phyloP scores from a whole-genome alignment of 1,140 invertebrate species.

The Heliconius himera region DNA sequence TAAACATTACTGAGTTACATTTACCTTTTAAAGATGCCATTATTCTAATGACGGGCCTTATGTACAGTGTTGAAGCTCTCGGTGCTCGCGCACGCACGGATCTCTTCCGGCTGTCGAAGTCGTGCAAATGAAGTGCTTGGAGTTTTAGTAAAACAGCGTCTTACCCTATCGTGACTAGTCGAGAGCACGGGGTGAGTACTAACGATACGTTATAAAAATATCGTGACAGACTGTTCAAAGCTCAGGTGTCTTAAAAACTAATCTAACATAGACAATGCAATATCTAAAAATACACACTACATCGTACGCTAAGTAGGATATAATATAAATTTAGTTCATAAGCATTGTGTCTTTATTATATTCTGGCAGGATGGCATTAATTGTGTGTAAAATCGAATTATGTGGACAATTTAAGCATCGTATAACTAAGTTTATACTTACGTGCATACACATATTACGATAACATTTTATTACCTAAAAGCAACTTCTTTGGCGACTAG shows the following conservation, averaged over 20 bases:
- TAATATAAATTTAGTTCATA: conserved; percentile 76
- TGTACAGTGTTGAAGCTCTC: conserved; percentile 58
- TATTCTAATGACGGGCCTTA: conserved; percentile 69
- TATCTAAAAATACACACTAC: conserved; percentile 81
- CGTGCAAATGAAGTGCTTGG: conserved; percentile 47
- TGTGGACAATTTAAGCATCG: conserved; percentile 78
- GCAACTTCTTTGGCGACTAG: conserved; percentile 75
- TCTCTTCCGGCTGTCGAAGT: conserved; percentile 40
- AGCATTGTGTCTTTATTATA: conserved; percentile 77
- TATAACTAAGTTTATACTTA: conserved; percentile 75
- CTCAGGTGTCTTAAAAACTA: conserved; percentile 78
- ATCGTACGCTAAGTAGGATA: conserved; percentile 77
- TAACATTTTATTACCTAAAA: conserved; percentile 78
- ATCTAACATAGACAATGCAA: conserved; percentile 79
- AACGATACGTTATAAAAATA: conserved; percentile 72
- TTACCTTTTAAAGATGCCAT: conserved; percentile 62
- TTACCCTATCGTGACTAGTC: conserved; percentile 58
- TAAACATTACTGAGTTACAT: conserved; percentile 71
- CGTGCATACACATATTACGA: conserved; percentile 72
- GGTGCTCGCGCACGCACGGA: conserved; percentile 41
- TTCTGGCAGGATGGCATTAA: conserved; percentile 78
- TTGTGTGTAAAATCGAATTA: conserved; percentile 79
- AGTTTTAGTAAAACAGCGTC: conserved; percentile 43
- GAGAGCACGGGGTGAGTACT: conserved; percentile 62
- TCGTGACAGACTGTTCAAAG: conserved; percentile 76